Conservation (phyloP, 2,113 vertebrate species). For the Prochilodus magdalenae region DNA sequence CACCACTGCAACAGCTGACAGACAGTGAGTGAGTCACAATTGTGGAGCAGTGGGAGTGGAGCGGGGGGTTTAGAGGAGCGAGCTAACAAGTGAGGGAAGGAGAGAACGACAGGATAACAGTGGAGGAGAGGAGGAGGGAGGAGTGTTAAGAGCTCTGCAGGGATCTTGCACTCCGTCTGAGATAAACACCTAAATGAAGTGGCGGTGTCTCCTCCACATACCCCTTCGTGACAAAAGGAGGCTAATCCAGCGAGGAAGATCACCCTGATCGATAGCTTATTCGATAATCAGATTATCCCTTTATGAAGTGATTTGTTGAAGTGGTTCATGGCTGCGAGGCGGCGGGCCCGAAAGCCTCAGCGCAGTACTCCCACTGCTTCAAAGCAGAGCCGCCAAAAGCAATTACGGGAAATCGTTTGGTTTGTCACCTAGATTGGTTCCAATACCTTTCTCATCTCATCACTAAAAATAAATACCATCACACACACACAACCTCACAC, state of each 20-base stretch:
- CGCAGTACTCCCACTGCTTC: slow-evolving; percentile 57
- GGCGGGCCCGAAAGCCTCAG: slow-evolving; percentile 38
- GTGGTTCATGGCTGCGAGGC: slow-evolving; percentile 32
- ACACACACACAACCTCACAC: slow-evolving; percentile 36
- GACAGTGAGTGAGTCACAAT: slow-evolving; percentile 27
- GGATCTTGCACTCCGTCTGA: slow-evolving; percentile 19
- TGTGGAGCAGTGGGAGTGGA: background rate
- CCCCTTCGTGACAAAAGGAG: slow-evolving; percentile 41
- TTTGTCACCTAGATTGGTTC: slow-evolving; percentile 73
- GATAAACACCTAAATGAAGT: slow-evolving; percentile 27
- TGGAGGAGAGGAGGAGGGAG: background rate
- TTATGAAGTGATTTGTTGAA: slow-evolving; percentile 39
- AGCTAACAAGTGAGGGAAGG: slow-evolving; percentile 17
- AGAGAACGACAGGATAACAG: background rate
- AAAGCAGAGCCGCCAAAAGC: slow-evolving; percentile 71
- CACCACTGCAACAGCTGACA: slow-evolving; percentile 10
- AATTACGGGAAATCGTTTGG: slow-evolving; percentile 70
- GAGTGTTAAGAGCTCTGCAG: slow-evolving; percentile 7
- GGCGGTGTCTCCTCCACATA: slow-evolving; percentile 19
- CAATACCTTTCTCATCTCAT: slow-evolving; percentile 49
- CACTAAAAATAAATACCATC: slow-evolving; percentile 39
- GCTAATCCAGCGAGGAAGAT: slow-evolving; percentile 47
- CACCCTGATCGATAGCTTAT: slow-evolving; percentile 42
- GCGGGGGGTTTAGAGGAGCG: background rate
- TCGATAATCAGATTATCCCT: slow-evolving; percentile 46